Conservation (phyloP, 2,888 invertebrate species). For the Coleophora deauratella region DNA sequence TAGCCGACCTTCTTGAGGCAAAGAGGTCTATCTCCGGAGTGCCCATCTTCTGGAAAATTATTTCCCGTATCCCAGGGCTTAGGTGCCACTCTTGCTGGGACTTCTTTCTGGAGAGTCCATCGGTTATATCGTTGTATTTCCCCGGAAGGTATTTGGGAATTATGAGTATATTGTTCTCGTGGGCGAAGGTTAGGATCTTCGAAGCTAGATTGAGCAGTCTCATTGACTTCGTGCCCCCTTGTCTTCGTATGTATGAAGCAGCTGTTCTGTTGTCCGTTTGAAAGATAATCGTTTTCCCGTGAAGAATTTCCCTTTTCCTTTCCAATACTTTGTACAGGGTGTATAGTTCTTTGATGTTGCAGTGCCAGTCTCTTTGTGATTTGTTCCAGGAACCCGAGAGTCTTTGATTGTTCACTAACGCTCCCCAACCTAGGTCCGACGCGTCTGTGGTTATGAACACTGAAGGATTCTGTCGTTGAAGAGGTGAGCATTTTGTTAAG, state of each 20-base stretch:
- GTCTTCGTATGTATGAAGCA: not conserved
- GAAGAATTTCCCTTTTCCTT: not conserved
- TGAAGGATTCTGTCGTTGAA: constrained; percentile 5
- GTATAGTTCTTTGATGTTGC: constrained; percentile 8
- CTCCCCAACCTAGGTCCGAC: constrained; percentile 10
- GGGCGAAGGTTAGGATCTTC: not conserved
- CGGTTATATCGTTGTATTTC: no score
- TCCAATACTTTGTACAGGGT: constrained; percentile 4
- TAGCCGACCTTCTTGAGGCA: constrained; percentile 2
- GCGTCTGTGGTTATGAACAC: constrained; percentile 7
- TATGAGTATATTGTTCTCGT: no score
- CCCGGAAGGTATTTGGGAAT: no score
- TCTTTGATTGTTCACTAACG: constrained; percentile 4
- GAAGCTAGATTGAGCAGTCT: not conserved
- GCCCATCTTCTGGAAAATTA: constrained; percentile 5
- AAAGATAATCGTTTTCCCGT: constrained; percentile 10
- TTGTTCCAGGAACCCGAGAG: constrained; percentile 8
- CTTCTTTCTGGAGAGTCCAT: not conserved
- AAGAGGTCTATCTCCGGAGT: constrained; percentile 7
- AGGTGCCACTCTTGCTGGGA: constrained; percentile 4
- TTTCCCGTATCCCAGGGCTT: not conserved
- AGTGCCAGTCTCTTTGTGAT: constrained; percentile 6
- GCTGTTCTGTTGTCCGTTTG: constrained; percentile 5
- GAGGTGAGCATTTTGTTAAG: not conserved
- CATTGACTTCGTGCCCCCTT: not conserved